A percentile compares a stretch with the other conserved stretches of the same genome.
phyloP scores from a whole-genome alignment of 2,113 vertebrate species.

The Peromyscus polionotus region DNA sequence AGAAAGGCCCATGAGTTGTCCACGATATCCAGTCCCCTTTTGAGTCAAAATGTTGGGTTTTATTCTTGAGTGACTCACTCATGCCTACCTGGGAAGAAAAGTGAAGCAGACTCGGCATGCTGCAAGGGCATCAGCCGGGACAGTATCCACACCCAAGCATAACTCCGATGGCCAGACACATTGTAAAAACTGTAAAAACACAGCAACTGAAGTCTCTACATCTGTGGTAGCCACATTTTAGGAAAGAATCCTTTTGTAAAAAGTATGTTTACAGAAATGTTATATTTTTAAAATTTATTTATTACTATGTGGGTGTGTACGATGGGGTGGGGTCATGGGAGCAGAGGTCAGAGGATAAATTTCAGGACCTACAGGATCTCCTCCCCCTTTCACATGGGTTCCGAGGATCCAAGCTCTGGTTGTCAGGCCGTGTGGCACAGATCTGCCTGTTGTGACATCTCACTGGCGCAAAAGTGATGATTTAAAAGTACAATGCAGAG shows the following conservation, averaged over 20 bases:
- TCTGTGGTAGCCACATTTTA: conserved; percentile 1
- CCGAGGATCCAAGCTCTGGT: neutral
- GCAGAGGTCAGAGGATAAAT: neutral
- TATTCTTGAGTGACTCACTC: neutral
- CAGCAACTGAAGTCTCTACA: neutral
- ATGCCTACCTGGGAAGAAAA: neutral
- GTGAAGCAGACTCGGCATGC: neutral
- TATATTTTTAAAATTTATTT: neutral
- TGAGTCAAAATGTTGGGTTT: conserved; percentile 38
- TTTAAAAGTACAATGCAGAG: neutral
- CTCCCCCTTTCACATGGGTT: neutral
- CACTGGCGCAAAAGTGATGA: neutral
- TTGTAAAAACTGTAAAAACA: neutral
- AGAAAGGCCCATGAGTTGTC: neutral
- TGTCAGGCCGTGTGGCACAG: neutral
- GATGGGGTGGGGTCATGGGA: neutral
- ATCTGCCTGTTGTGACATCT: neutral
- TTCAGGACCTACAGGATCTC: neutral
- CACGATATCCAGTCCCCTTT: neutral
- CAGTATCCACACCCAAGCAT: neutral
- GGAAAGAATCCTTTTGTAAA: neutral
- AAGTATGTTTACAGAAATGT: neutral
- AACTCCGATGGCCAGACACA: neutral
- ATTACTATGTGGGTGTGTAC: no score
- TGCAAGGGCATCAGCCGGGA: neutral